Evolutionary conservation across 2,888 invertebrate species (phyloP), one percentile per base, ranked within the genome.

Genomic region (Microctonus aethiopoides): DNA sequence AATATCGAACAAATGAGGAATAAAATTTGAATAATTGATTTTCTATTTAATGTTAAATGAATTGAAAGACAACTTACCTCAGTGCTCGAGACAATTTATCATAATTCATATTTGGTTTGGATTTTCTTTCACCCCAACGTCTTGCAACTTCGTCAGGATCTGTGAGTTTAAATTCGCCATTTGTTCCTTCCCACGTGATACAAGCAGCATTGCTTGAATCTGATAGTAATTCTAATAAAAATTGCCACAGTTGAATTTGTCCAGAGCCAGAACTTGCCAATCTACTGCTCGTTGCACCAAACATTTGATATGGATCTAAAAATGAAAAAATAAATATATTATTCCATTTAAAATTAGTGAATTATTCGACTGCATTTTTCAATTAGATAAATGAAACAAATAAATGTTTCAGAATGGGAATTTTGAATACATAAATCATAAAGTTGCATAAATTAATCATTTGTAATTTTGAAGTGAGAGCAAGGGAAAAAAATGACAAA

Each of bases 81-180:
- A 98, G 90, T 64, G 99, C 99, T 79, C 99, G 92, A 87, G 97
- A 97, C 81, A 99, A 92, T 88, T 99, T 99, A 89, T 99, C 99
- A 88, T 99, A 99, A 89, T 99, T 99, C 99, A 99, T 99, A 89
- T 99, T 99, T 56, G 99, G 99, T 88, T 99, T 99, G 77, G 97
- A 97, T 88, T 99, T 99, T 76, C 99, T 90, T 87, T 99, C 99
- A 69, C 99, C 99, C 99, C 99, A 99, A 82, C 98, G 91, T 77
- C 98, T 91, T 16, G 99, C 99, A 73, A 98, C 97, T 86, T 99
- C 99, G 86, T 99, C 99, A 0, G 99, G 98, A 88, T 99, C 98
- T 24, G 97, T 97, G 82, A 99, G 91, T 89, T 99, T 99, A 90
- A 98, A 98, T 89, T 98, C 98, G 26, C 98, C 98, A 86, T 98